These are phyloP conservation scores for Takifugu flavidus DNA, from an alignment of 2,113 vertebrate genomes.

Conservation along the genomic window DNA sequence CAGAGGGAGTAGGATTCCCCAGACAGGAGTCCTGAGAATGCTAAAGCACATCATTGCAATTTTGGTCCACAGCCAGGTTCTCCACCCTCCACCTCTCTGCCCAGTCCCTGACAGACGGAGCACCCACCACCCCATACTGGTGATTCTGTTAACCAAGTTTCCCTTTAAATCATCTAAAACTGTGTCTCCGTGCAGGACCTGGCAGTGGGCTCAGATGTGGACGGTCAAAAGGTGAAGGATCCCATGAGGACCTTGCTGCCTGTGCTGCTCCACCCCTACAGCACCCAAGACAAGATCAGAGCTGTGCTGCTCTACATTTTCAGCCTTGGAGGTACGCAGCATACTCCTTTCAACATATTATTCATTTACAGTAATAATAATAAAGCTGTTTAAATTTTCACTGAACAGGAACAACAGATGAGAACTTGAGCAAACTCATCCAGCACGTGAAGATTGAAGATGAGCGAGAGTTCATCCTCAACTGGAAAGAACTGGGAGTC, in stretches of 20 bases:
- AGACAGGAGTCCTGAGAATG: too few relatives aligned
- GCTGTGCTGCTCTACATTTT: constrained; percentile 97
- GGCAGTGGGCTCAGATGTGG: constrained; percentile 88
- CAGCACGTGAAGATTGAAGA: constrained; percentile 91
- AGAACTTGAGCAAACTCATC: constrained; percentile 94
- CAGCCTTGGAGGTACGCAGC: constrained; percentile 83
- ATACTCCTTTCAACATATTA: not conserved
- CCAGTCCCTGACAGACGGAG: too few relatives aligned
- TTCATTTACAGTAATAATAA: not conserved
- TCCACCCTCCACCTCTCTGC: too few relatives aligned
- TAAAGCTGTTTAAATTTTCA: not conserved
- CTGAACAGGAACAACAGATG: constrained; percentile 88
- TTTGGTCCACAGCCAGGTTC: too few relatives aligned
- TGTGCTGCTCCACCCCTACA: constrained; percentile 83
- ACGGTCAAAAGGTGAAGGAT: constrained; percentile 91
- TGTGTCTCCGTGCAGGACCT: constrained; percentile 79
- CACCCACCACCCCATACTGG: too few relatives aligned
- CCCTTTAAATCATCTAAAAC: not conserved
- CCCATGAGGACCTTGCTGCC: constrained; percentile 94
- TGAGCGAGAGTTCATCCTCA: constrained; percentile 88
- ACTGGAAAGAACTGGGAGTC: constrained; percentile 92
- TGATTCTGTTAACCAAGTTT: too few relatives aligned
- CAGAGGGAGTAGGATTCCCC: too few relatives aligned
- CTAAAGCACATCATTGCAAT: too few relatives aligned
- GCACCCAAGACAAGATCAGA: constrained; percentile 89